Evolutionary conservation across 2,888 invertebrate genomes (phyloP).

Genomic region (Nebria brevicollis): DNA sequence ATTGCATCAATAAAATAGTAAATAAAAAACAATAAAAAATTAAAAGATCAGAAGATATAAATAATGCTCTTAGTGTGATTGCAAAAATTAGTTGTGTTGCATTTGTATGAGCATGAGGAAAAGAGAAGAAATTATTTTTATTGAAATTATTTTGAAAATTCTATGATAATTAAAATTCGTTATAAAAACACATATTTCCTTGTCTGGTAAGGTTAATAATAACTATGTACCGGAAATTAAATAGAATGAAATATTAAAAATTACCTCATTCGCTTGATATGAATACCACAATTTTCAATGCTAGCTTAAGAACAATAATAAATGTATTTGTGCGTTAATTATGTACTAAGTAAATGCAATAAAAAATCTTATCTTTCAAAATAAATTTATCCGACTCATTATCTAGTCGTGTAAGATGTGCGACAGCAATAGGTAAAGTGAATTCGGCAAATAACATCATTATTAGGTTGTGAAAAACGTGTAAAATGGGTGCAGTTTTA

Average conservation of each 20-base stretch:
- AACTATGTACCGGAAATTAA: not conserved
- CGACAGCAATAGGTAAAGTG: not conserved
- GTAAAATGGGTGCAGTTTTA: not conserved
- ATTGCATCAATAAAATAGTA: not conserved
- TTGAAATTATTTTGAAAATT: too few relatives aligned
- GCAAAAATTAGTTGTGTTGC: too few relatives aligned
- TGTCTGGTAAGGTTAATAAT: not conserved
- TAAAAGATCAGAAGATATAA: not conserved
- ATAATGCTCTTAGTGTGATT: not conserved
- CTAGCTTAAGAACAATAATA: not conserved
- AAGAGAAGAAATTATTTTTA: too few relatives aligned
- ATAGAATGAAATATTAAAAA: not conserved
- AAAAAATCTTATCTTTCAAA: not conserved
- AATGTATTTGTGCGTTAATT: not conserved
- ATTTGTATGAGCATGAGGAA: too few relatives aligned
- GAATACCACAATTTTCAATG: not conserved
- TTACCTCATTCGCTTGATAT: not conserved
- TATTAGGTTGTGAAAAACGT: not conserved
- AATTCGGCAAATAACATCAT: too few relatives aligned
- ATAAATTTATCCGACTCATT: not conserved
- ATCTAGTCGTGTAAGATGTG: not conserved
- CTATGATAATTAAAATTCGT: too few relatives aligned
- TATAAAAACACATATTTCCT: not conserved
- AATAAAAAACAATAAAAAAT: not conserved
- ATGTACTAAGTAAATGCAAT: not conserved